Conservation (phyloP, 2,797 vertebrate genomes). For the Periparus ater region DNA sequence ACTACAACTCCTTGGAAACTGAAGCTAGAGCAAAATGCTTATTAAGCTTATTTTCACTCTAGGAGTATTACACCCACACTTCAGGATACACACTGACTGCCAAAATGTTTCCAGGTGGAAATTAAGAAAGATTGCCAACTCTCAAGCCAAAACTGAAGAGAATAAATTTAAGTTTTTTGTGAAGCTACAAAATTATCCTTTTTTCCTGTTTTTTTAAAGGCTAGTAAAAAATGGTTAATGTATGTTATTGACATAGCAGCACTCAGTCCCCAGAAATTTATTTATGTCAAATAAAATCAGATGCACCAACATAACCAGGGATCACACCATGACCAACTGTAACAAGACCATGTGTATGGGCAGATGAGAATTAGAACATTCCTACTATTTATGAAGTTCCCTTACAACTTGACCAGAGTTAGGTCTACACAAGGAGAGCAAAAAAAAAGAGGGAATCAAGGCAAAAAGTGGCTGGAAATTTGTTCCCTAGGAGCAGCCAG, state of each 20-base stretch:
- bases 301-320: background rate
- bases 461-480: background rate
- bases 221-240: background rate
- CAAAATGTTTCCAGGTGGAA: conserved; percentile 48
- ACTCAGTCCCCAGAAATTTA: background rate
- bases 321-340: background rate
- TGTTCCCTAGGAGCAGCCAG: background rate
- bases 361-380: background rate
- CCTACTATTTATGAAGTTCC: background rate
- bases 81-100: conserved; percentile 11
- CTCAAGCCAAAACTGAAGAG: background rate
- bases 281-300: conserved; percentile 14
- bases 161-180: background rate
- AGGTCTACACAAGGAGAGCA: background rate
- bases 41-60: conserved; percentile 38
- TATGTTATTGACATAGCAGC: background rate
- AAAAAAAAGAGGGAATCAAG: background rate
- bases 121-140: conserved; percentile 22
- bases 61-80: background rate
- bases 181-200: background rate
- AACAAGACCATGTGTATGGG: background rate
- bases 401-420: background rate
- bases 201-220: background rate
- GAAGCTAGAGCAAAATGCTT: background rate
- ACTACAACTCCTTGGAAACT: background rate